Base-by-base conservation (phyloP, 2,888 invertebrate species). In the Rhorus exstirpatorius region DNA sequence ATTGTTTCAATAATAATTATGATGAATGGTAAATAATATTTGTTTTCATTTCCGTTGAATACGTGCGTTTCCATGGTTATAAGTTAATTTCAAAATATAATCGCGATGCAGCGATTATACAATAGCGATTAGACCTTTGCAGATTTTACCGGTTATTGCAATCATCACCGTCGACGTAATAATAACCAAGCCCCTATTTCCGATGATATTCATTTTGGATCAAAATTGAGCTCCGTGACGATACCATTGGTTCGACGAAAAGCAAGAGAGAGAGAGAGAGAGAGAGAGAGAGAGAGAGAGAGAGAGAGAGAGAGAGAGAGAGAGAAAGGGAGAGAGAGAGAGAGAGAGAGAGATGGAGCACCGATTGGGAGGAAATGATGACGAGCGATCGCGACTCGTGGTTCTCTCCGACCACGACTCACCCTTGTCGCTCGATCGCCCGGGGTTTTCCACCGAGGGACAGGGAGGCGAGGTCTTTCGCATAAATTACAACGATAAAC, bases 401-500 rank as follows among this genome's bases (percentile, higher is more conserved):
- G 41, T 58, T 35, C 46, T 63, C 70, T 67, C 44, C 41, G 63
- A 26, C 21, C 53, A 24, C 63, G 55, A 46, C 41, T 80, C 65
- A 31, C 55, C 3, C 60, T 17, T 46, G 17, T 61, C 35, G 53
- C 17, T 60, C 35, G 35, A 60, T 71, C 55, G 65, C 31, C 31
- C n/a, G 55, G 41, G 46, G 8, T 19, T 31, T 77, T 71, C 46
- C 41, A 53, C 2, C 14, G 51, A 19, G 21, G 8, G 58, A 8
- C 41, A 58, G 8, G 55, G 53, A 67, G 44, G 26, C 31, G 35
- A 31, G 19, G 68, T 38, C 41, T 53, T 51, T 61, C 86, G 90
- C 91, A 92, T 92, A 92, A 91, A 92, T 92, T 92, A 91, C 90
- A 90, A 91, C 90, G 91, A 90, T 92, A 92, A 91, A 92, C 92